Evolutionary conservation across 2,888 invertebrate genomes (phyloP).

Genomic region (Adela reaumurella): DNA sequence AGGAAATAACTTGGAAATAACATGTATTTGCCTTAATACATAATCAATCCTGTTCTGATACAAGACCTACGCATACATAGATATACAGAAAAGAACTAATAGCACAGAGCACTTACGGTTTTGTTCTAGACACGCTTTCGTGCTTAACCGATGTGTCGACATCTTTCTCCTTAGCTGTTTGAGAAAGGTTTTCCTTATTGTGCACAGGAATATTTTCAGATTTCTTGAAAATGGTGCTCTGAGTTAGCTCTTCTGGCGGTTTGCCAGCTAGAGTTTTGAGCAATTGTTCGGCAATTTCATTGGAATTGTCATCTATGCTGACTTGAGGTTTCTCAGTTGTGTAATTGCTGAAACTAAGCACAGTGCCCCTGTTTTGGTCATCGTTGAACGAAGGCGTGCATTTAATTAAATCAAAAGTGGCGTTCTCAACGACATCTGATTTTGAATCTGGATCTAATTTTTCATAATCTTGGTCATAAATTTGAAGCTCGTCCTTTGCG

Average conservation of each 20-base stretch:
- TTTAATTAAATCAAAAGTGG: slow-evolving; percentile 14
- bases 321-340: not conserved
- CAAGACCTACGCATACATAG: too few relatives aligned
- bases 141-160: slow-evolving; percentile 5
- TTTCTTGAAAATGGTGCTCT: not conserved
- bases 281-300: slow-evolving; percentile 21
- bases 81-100: too few relatives aligned
- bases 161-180: slow-evolving; percentile 4
- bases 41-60: too few relatives aligned
- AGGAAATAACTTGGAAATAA: too few relatives aligned
- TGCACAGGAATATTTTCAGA: not conserved
- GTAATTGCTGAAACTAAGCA: too few relatives aligned
- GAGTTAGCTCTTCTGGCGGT: too few relatives aligned
- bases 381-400: not conserved
- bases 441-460: slow-evolving; percentile 20
- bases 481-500: slow-evolving; percentile 52
- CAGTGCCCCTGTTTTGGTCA: too few relatives aligned
- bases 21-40: too few relatives aligned
- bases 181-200: slow-evolving; percentile 4
- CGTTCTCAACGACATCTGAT: slow-evolving; percentile 38
- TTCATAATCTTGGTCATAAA: slow-evolving; percentile 34
- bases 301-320: slow-evolving; percentile 36
- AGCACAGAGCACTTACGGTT: too few relatives aligned
- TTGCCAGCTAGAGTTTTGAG: too few relatives aligned
- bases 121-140: too few relatives aligned